These are phyloP conservation scores for Crypturellus undulatus DNA, from an alignment of 2,113 vertebrate genomes.

Conservation along the genomic window DNA sequence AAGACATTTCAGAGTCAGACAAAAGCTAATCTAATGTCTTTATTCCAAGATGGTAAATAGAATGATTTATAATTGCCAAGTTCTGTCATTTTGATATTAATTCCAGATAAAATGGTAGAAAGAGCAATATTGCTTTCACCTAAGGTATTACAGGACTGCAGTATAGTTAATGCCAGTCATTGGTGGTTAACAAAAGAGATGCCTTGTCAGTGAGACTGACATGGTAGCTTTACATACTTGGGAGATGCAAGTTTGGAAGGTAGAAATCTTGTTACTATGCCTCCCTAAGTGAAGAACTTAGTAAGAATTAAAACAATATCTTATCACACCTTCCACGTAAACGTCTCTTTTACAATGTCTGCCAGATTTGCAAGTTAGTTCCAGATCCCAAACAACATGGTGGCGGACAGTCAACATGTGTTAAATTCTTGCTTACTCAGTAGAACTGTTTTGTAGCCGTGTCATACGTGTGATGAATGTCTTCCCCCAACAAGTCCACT, in stretches of 20 bases:
- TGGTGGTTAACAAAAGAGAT: neutral
- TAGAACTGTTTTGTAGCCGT: neutral
- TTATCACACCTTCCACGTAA: neutral
- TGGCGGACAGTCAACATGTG: neutral
- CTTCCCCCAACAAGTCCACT: neutral
- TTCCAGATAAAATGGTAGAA: neutral
- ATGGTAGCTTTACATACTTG: neutral
- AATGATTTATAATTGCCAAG: neutral
- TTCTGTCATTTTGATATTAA: neutral
- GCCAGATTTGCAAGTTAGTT: neutral
- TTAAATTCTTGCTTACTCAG: neutral
- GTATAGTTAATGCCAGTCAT: neutral
- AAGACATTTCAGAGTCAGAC: neutral
- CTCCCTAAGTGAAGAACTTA: accelerated
- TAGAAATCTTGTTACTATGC: neutral
- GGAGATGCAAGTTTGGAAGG: neutral
- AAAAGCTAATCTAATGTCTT: neutral
- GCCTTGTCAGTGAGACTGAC: neutral
- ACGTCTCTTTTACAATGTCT: neutral
- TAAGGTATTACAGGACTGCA: neutral
- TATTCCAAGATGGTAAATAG: neutral
- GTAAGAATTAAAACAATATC: neutral
- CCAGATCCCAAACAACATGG: accelerated
- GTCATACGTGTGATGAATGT: neutral
- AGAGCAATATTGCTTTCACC: neutral